Evolutionary conservation across 2,797 vertebrate species (phyloP).

Genomic region (Borostomias antarcticus): DNA sequence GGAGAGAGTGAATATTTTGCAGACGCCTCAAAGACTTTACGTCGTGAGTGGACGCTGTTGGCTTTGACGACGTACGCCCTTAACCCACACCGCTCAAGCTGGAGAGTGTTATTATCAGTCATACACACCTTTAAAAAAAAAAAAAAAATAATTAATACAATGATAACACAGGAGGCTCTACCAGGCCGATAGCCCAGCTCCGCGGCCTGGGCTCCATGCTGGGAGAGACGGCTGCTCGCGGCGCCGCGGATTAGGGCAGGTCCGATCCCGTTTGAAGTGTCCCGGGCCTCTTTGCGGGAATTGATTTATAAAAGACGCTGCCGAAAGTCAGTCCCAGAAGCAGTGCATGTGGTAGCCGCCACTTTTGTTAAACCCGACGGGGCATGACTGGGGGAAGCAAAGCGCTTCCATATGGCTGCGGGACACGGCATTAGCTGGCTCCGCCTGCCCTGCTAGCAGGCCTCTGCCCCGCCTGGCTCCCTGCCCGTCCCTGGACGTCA

Average conservation of each 20-base stretch:
- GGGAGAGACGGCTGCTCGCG: background rate
- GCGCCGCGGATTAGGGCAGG: slow-evolving; percentile 32
- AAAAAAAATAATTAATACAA: background rate
- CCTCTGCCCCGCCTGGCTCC: slow-evolving; percentile 30
- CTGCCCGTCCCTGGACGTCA: slow-evolving; percentile 47
- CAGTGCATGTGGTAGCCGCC: slow-evolving; percentile 68
- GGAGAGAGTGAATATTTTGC: background rate
- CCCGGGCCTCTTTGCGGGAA: slow-evolving; percentile 41
- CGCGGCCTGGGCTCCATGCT: background rate
- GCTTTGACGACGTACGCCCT: too few species aligned
- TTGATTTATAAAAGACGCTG: slow-evolving; percentile 57
- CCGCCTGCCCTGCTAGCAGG: slow-evolving; percentile 54
- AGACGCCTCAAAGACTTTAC: too few species aligned
- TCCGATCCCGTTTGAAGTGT: slow-evolving; percentile 43
- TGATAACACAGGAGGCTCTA: background rate
- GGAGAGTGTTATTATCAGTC: too few species aligned
- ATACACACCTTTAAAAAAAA: too few species aligned
- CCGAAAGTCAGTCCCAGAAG: slow-evolving; percentile 61
- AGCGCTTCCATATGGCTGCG: slow-evolving; percentile 75
- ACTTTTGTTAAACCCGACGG: slow-evolving; percentile 72
- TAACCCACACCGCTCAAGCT: too few species aligned
- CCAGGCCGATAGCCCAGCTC: background rate
- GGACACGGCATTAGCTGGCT: slow-evolving; percentile 59
- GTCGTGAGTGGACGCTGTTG: too few species aligned
- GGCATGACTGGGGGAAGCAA: slow-evolving; percentile 71